Conservation (phyloP, 1,140 invertebrate species). For the Cecropterus lyciades region DNA sequence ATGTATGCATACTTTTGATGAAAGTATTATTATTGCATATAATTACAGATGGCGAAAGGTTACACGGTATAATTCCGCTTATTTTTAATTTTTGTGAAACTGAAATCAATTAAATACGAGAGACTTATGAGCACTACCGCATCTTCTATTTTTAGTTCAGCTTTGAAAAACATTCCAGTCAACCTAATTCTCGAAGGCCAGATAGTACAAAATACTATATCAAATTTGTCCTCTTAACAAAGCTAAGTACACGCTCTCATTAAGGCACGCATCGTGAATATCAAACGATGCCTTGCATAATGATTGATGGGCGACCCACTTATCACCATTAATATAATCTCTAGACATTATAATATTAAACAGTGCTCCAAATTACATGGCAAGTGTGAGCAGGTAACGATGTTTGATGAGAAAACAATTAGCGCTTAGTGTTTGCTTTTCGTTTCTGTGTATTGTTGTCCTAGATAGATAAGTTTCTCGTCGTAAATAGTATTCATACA, state of each 20-base stretch:
- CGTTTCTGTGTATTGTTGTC: neutral
- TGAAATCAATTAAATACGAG: too few species aligned
- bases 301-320: slow-evolving; percentile 64
- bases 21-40: too few species aligned
- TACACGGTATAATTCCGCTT: too few species aligned
- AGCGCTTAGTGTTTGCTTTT: slow-evolving; percentile 4
- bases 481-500: neutral
- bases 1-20: too few species aligned
- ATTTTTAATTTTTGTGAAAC: too few species aligned
- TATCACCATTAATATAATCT: slow-evolving; percentile 53
- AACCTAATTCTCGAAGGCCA: neutral
- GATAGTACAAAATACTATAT: neutral
- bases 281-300: slow-evolving; percentile 49
- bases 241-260: slow-evolving; percentile 51
- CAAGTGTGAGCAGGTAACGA: slow-evolving; percentile 23
- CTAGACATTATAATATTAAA: slow-evolving; percentile 38
- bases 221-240: neutral
- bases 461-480: neutral
- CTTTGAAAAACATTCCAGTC: too few species aligned
- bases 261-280: slow-evolving; percentile 37
- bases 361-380: slow-evolving; percentile 23
- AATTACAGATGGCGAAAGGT: too few species aligned
- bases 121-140: too few species aligned
- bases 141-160: too few species aligned
- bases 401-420: slow-evolving; percentile 26